Evolutionary conservation across 2,113 vertebrate genomes (phyloP), one percentile per base, ranked within the genome.

Genomic region (Baryphthengus martii): DNA sequence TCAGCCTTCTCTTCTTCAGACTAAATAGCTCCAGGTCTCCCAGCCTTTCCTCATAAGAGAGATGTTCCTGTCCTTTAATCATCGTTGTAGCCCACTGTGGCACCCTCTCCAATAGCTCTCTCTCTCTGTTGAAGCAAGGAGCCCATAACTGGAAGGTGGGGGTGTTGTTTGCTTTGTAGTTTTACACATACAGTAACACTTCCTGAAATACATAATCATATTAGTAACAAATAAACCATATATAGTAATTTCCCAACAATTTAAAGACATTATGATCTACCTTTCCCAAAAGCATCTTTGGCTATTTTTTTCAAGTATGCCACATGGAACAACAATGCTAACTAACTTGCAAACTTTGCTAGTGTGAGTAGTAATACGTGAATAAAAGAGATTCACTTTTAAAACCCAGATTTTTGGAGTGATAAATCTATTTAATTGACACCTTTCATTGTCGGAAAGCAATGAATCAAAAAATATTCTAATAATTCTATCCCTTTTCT

Each of bases 131-230:
- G 47, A 49, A 49, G 11, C 24, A 23, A 21, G 47, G 47, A 49
- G 47, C 21, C 47, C 21, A 49, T 20, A 24, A 49, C 23, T 11
- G 1, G 4, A 3, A 2, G 2, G 7, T 7, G 6, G 10, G 3
- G 1, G 17, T 37, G 12, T 25, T 59, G 5, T 7, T 47, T 45
- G 5, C 8, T 15, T 70, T 50, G 61, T 42, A 18, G 20, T 71
- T 71, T 79, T 63, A 77, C 74, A 21, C 11, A 62, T 10, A 74
- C 3, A 29, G 3, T n/a, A 85, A 85, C 37, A 37, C 12, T 47
- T 67, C 7, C 6, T 42, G 33, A 85, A 79, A 13, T 12, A 21
- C 3, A 17, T 25, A 66, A 49, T 53, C 58, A 55, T 14, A 17
- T 39, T 33, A 73, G 17, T 14, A 85, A 39, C 7, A 50, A 68